Evolutionary conservation across 2,797 vertebrate genomes (phyloP), one percentile per base, ranked within the genome.

Genomic region (Microctenopoma steveboyesi): DNA sequence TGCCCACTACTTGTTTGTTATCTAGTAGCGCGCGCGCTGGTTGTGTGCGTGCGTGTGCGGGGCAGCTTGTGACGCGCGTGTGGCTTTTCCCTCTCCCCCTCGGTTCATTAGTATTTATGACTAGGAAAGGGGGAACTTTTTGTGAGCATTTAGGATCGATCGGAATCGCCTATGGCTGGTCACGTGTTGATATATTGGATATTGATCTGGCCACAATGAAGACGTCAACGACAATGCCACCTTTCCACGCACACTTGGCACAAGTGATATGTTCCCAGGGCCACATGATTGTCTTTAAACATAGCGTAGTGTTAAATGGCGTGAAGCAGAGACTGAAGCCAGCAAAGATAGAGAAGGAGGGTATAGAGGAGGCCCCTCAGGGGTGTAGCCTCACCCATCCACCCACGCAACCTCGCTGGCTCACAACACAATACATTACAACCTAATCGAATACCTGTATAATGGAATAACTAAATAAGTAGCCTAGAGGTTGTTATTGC

Each of bases 81-180:
- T 74, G 57, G 43, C 35, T 7, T 64, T 63, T 57, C 43, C 49
- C 57, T 28, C 35, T 72, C 49, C 72, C 82, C 86, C 84, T 76
- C 39, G 72, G 51, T 88, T 93, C 88, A 92, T 94, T 92, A 90
- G 78, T 93, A 93, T 94, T 93, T 90, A 93, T 93, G 91, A 90
- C 83, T 74, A 79, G 57, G 16, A 64, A 67, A 69, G 71, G 71
- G 76, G 42, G 63, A 89, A 90, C 51, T 87, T 77, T 83, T 81
- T 50, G 33, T 79, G 88, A 91, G 70, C 58, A 62, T 57, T 62
- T 63, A 64, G 72, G 76, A 92, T 93, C 91, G 86, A 94, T 94
- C 39, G 1, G 65, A 78, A 59, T 82, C 30, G 64, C 83, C 89
- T 69, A 49, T 72, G 92, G 88, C 82, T 79, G 86, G 91, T 92